Percentiles rank a stretch among this genome's conserved stretches.
Conservation (phyloP, 2,113 vertebrate species). For the Puffinus mauretanicus region DNA sequence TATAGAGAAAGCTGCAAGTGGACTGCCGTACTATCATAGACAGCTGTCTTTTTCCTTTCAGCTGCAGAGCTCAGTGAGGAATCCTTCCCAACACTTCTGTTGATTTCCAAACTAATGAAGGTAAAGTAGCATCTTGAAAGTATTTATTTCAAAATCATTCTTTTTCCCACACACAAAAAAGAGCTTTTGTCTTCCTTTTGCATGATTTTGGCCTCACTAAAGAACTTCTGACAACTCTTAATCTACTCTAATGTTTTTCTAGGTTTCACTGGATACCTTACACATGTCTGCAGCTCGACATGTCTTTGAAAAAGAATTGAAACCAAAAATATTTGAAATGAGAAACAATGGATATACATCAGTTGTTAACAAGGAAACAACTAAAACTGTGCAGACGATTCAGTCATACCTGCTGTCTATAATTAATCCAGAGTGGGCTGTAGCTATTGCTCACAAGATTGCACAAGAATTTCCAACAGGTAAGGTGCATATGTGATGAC, state of each 20-base stretch:
- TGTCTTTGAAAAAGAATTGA: constrained; percentile 87
- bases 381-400: constrained; percentile 78
- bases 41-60: constrained; percentile 53
- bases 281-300: constrained; percentile 87
- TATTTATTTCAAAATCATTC: neutral
- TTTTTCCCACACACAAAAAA: neutral
- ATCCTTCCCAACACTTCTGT: constrained; percentile 87
- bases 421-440: constrained; percentile 88
- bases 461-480: constrained; percentile 91
- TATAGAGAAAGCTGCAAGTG: neutral
- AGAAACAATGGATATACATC: constrained; percentile 62
- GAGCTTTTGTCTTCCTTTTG: neutral
- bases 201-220: neutral
- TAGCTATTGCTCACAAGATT: constrained; percentile 88
- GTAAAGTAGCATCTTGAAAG: constrained; percentile 62
- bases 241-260: neutral
- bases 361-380: constrained; percentile 75
- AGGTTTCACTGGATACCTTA: constrained; percentile 91
- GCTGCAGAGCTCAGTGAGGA: constrained; percentile 92
- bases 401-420: constrained; percentile 88
- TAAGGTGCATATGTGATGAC: neutral
- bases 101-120: constrained; percentile 96
- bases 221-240: neutral
- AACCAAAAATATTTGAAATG: constrained; percentile 83
- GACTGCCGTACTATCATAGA: neutral